Percentiles rank a stretch among this genome's conserved stretches.
Conservation (phyloP, 1,140 invertebrate species). For the Halictus rubicundus region DNA sequence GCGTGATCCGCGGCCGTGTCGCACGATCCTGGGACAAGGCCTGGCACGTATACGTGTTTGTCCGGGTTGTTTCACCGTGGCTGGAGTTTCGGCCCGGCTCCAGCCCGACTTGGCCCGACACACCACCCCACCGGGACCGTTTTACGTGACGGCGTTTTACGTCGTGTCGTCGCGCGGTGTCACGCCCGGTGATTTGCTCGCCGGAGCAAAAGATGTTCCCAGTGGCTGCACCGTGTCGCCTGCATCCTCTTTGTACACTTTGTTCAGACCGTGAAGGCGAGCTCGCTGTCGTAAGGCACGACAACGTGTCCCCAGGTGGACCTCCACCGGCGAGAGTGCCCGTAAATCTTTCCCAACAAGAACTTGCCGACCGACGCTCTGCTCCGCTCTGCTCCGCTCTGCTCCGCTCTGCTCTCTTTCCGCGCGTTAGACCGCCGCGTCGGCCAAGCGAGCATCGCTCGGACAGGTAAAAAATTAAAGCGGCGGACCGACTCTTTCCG, state of each 20-base stretch:
- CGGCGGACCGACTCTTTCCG: no score
- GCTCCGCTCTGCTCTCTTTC: slow-evolving; percentile 47
- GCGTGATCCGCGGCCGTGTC: slow-evolving; percentile 16
- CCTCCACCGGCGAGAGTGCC: neutral
- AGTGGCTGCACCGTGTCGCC: slow-evolving; percentile 72
- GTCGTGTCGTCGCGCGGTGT: slow-evolving; percentile 38
- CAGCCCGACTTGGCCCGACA: neutral
- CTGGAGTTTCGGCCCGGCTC: no score
- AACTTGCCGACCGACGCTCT: neutral
- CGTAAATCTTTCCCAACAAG: slow-evolving; percentile 48
- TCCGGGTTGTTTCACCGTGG: slow-evolving; percentile 8
- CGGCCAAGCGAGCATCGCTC: slow-evolving; percentile 39
- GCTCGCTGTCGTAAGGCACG: slow-evolving; percentile 52
- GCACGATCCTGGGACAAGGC: neutral
- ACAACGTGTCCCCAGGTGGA: slow-evolving; percentile 9
- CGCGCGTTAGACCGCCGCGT: slow-evolving; percentile 37
- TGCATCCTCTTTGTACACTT: slow-evolving; percentile 75
- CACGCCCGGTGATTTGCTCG: slow-evolving; percentile 73
- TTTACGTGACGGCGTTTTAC: slow-evolving; percentile 33
- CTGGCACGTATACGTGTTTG: neutral
- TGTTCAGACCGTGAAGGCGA: slow-evolving; percentile 64
- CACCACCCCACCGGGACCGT: slow-evolving; percentile 11
- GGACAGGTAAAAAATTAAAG: slow-evolving; percentile 43
- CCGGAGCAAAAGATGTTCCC: slow-evolving; percentile 74
- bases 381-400: slow-evolving; percentile 28